Conservation (phyloP, 2,797 vertebrate species). For the Adrianichthys oophorus region DNA sequence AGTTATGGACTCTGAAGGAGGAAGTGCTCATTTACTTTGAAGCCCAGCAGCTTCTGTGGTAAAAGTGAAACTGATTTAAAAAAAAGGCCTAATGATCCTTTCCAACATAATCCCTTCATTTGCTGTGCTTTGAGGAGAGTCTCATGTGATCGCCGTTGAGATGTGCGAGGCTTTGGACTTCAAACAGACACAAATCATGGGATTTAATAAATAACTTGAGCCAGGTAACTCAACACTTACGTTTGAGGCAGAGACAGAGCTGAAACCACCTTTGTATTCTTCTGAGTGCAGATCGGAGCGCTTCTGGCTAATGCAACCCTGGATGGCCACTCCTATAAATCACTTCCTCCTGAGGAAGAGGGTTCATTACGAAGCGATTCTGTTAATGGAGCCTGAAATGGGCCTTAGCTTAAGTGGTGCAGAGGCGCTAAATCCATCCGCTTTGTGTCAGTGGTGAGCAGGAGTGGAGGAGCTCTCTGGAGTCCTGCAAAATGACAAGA, state of each 20-base stretch:
- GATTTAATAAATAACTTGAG: conserved; percentile 32
- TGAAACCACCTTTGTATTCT: conserved; percentile 5
- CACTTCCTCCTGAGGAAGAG: conserved; percentile 64
- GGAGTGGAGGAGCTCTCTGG: conserved; percentile 37
- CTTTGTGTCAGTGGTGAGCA: conserved; percentile 42
- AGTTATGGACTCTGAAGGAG: conserved; percentile 27
- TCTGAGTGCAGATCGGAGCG: conserved; percentile 25
- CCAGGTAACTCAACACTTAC: conserved; percentile 35
- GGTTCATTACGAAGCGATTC: conserved; percentile 75
- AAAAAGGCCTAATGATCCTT: conserved; percentile 32
- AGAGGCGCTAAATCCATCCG: conserved; percentile 55
- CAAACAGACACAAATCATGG: conserved; percentile 29
- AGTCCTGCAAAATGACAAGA: conserved; percentile 57
- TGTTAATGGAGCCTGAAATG: conserved; percentile 69
- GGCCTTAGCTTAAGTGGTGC: conserved; percentile 65
- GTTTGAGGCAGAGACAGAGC: conserved; percentile 19
- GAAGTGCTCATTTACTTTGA: conserved; percentile 21
- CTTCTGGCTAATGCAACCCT: conserved; percentile 58
- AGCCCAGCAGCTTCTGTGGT: conserved; percentile 35
- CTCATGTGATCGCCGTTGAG: conserved; percentile 43
- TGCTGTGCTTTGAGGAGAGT: conserved; percentile 40
- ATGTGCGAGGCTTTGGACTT: conserved; percentile 41
- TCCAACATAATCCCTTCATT: conserved; percentile 50
- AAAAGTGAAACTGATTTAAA: conserved; percentile 48
- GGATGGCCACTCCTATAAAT: conserved; percentile 63